These are phyloP conservation scores for Phymastichus coffea DNA, from an alignment of 1,140 invertebrate species.

Conservation along the genomic window DNA sequence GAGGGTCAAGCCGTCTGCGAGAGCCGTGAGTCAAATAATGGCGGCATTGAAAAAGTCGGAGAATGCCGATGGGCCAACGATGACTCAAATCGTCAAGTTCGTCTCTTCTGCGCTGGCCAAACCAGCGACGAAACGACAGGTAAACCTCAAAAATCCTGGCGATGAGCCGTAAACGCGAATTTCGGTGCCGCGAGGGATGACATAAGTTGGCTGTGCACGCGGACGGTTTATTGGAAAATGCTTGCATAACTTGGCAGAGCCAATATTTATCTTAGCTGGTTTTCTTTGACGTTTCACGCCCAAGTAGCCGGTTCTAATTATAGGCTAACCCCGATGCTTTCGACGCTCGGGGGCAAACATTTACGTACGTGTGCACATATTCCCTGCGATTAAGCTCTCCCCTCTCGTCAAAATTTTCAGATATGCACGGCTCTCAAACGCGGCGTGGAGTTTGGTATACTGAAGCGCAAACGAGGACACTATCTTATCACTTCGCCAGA, in stretches of 20 bases:
- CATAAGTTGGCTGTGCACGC: too few species aligned
- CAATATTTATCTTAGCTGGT: too few species aligned
- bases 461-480: constrained; percentile 31
- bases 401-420: too few species aligned
- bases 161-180: too few species aligned
- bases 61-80: constrained; percentile 29
- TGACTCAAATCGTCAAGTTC: constrained; percentile 34
- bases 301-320: constrained; percentile 3
- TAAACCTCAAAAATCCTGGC: too few species aligned
- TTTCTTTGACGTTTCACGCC: too few species aligned
- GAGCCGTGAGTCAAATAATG: constrained; percentile 31
- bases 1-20: neutral
- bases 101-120: constrained; percentile 2
- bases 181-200: too few species aligned
- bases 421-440: constrained; percentile 32
- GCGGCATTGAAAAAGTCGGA: constrained; percentile 32
- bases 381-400: too few species aligned
- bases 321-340: neutral
- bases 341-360: neutral
- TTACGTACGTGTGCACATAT: too few species aligned
- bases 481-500: constrained; percentile 24
- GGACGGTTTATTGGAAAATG: too few species aligned
- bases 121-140: constrained; percentile 19
- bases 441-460: constrained; percentile 34
- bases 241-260: too few species aligned